These are phyloP conservation scores for Anthoscopus minutus DNA, from an alignment of 2,113 vertebrate genomes.

Conservation along the genomic window DNA sequence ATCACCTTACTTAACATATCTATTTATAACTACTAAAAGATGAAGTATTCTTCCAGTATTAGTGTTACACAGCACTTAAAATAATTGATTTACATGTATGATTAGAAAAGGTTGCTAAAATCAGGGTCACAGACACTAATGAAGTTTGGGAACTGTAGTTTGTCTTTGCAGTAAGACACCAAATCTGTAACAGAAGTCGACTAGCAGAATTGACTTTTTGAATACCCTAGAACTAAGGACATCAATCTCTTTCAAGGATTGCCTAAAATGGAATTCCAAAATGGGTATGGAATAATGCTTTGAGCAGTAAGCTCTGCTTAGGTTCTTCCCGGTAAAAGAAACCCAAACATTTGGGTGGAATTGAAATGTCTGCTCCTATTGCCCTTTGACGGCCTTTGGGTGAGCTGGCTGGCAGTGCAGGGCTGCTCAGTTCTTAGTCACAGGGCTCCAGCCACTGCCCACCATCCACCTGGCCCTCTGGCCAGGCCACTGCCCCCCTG, in stretches of 20 bases:
- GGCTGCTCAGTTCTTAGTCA: accelerated
- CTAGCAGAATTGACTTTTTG: neutral
- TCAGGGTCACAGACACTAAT: neutral
- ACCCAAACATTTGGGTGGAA: neutral
- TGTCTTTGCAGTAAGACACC: neutral
- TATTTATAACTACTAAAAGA: neutral
- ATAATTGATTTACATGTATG: neutral
- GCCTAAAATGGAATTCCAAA: neutral
- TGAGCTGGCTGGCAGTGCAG: neutral
- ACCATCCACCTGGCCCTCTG: accelerated
- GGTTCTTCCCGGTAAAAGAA: neutral
- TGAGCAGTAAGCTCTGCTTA: neutral
- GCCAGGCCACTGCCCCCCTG: neutral
- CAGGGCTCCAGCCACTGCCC: neutral
- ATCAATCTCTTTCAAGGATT: neutral
- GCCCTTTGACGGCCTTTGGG: accelerated
- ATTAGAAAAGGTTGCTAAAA: neutral
- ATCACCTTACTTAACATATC: neutral
- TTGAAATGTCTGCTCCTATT: accelerated
- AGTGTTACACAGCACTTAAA: neutral
- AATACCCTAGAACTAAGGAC: neutral
- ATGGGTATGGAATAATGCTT: neutral
- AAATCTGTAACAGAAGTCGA: neutral
- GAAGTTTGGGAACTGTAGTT: neutral
- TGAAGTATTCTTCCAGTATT: neutral